Percentiles rank a stretch among this genome's conserved stretches.
Conservation (phyloP, 2,113 vertebrate species). For the Cheirogaleus medius region DNA sequence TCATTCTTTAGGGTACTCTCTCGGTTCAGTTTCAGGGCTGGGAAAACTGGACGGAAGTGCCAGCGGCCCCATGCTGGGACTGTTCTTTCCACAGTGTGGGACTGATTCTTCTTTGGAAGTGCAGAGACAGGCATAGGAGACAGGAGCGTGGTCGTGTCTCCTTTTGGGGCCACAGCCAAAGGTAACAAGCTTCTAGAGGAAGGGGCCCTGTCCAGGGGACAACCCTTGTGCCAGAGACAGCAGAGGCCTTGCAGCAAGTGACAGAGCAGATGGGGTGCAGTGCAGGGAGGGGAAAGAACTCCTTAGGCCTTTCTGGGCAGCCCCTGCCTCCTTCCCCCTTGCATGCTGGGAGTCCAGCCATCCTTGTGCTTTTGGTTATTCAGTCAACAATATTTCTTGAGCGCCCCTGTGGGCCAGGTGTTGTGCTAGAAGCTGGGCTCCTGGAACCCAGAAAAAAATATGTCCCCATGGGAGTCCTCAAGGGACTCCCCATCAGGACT, state of each 20-base stretch:
- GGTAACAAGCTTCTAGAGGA: neutral
- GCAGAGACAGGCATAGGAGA: neutral
- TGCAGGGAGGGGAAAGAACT: neutral
- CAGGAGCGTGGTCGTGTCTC: neutral
- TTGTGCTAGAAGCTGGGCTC: neutral
- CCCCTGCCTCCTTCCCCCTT: neutral
- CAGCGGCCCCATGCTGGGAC: neutral
- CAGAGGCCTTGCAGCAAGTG: neutral
- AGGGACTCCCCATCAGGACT: neutral
- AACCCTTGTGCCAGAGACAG: neutral
- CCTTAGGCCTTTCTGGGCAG: neutral
- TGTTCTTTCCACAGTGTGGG: neutral
- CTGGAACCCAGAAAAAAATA: neutral
- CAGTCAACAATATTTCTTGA: neutral
- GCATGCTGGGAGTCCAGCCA: neutral
- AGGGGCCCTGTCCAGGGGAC: neutral
- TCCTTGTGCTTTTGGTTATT: neutral
- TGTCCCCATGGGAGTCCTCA: neutral
- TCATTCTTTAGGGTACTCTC: neutral
- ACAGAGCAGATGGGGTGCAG: neutral
- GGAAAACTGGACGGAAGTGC: neutral
- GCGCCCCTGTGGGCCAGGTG: neutral
- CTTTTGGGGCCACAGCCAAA: neutral
- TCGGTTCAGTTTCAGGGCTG: neutral
- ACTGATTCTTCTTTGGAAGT: neutral